Conservation (phyloP, 2,888 invertebrate genomes). For the Steromphala cineraria region DNA sequence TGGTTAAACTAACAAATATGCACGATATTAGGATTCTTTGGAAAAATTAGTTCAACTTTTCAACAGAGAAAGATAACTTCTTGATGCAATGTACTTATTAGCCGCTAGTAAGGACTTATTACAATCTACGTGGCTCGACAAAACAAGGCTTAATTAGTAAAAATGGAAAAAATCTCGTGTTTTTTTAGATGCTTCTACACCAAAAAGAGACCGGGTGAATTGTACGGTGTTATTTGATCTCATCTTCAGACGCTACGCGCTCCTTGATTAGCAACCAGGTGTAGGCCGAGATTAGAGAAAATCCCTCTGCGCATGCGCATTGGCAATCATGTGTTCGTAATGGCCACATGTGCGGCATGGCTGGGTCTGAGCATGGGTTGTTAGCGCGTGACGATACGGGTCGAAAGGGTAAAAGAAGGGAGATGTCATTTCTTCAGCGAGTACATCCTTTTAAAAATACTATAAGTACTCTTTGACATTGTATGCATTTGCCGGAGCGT, state of each 20-base stretch:
- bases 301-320: neutral
- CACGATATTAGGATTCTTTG: neutral
- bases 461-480: conserved; percentile 12
- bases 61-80: neutral
- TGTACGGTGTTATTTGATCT: neutral
- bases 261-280: conserved; percentile 1
- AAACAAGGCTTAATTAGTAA: neutral
- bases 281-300: neutral
- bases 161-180: neutral
- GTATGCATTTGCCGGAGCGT: neutral
- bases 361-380: neutral
- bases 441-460: neutral
- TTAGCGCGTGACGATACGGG: neutral
- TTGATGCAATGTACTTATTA: neutral
- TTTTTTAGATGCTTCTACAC: neutral
- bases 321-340: neutral
- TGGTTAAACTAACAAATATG: neutral
- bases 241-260: neutral
- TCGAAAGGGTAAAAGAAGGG: neutral
- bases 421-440: neutral
- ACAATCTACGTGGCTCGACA: neutral
- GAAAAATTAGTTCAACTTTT: neutral
- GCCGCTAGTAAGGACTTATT: neutral
- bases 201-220: neutral
- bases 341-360: neutral